Evolutionary conservation across 2,888 invertebrate genomes (phyloP), one percentile per base, ranked within the genome.

Genomic region (Cephus nigrinus): DNA sequence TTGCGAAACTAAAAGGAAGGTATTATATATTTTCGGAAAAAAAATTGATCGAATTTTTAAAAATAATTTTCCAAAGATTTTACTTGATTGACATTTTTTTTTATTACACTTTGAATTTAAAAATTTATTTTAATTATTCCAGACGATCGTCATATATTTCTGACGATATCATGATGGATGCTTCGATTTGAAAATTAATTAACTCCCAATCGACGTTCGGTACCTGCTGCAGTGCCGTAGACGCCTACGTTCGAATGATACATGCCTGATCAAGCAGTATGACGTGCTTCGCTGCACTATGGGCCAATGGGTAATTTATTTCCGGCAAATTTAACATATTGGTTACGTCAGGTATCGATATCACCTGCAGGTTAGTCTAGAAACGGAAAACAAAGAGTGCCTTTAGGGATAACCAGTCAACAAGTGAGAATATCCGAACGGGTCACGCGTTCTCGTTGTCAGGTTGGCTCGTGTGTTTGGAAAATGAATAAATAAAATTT

Each of bases 111-210:
- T 36, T 4, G 1, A 36, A 12, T 12, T 36, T 4, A 12, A 12
- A 36, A 55, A 40, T 40, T 23, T 9, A 40, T 55, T 55, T 23
- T 9, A 23, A 55, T 55, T 55, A 23, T 55, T 23, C 23, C 23
- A 23, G 23, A 55, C 55, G 55, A 9, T 23, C 55, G 55, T 23
- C 23, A 55, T 55, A 55, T 55, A 23, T 23, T 55, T 23, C 55
- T 55, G 55, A 40, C 5, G 40, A 23, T 55, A 55, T 9, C 55
- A 23, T 9, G 55, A 55, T 80, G 83, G 83, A 84, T 84, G 84
- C 83, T 83, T 85, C 83, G 83, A 83, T 84, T 85, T 82, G 84
- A 85, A 87, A 88, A 88, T 88, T 86, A 87, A 84, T 86, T 86
- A 84, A 83, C 84, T 86, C 87, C 86, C 88, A 86, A 86, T 82